Evolutionary conservation across 2,888 invertebrate species (phyloP).

Genomic region (Hirudinaria manillensis): DNA sequence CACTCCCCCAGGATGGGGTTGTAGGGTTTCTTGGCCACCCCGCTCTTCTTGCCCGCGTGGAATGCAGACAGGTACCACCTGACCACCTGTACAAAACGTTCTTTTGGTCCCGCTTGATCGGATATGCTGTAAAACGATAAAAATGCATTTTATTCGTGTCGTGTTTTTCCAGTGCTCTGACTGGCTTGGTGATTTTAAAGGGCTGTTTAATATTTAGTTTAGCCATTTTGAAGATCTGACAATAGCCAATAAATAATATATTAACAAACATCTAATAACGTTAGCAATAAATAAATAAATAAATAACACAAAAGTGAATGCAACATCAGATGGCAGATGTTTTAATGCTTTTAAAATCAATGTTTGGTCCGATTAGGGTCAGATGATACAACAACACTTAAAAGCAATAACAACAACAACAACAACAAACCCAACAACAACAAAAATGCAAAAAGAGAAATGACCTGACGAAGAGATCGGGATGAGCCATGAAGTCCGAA

Average conservation of each 20-base stretch:
- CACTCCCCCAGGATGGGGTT: slow-evolving; percentile 96
- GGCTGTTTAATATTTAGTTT: not conserved
- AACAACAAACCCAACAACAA: no score
- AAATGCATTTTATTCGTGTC: not conserved
- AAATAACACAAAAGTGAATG: no score
- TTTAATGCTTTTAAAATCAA: no score
- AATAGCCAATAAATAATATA: no score
- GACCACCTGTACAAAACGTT: slow-evolving; percentile 87
- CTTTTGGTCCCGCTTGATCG: slow-evolving; percentile 75
- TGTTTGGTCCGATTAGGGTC: no score
- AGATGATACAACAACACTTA: no score
- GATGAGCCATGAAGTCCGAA: slow-evolving; percentile 98
- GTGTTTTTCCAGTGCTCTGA: no score
- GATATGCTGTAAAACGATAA: slow-evolving; percentile 67
- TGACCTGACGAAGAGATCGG: slow-evolving; percentile 71
- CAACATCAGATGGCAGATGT: no score
- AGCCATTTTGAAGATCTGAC: not conserved
- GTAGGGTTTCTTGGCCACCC: slow-evolving; percentile 96
- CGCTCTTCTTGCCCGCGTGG: slow-evolving; percentile 92
- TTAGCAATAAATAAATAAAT: no score
- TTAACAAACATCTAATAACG: no score
- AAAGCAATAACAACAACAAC: no score
- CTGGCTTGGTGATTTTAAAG: no score
- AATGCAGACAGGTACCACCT: slow-evolving; percentile 97
- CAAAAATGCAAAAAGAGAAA: not conserved